These are phyloP conservation scores for Platycheirus albimanus DNA, from an alignment of 2,888 invertebrate genomes.

Conservation along the genomic window DNA sequence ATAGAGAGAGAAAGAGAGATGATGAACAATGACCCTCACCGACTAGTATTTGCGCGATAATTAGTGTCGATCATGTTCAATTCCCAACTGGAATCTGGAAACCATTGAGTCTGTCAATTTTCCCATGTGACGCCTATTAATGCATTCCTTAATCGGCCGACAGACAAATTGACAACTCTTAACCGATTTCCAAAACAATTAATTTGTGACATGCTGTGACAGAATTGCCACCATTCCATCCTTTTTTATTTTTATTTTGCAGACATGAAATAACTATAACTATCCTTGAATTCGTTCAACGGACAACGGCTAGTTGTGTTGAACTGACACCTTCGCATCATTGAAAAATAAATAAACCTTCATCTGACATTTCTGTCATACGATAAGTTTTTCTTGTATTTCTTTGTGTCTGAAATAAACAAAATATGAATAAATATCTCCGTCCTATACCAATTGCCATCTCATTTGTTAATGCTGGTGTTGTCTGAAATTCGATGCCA, in stretches of 20 bases:
- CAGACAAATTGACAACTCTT: constrained; percentile 57
- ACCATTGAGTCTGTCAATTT: constrained; percentile 43
- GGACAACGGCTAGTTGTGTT: neutral
- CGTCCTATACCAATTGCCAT: constrained; percentile 16
- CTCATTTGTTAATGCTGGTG: constrained; percentile 19
- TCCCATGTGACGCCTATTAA: constrained; percentile 60
- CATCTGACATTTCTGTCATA: constrained; percentile 3
- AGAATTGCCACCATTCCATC: constrained; percentile 22
- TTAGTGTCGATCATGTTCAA: constrained; percentile 52
- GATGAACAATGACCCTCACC: constrained; percentile 50
- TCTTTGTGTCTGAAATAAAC: no score
- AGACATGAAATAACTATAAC: no score
- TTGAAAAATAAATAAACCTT: constrained; percentile 20
- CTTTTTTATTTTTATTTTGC: neutral
- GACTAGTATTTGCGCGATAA: constrained; percentile 55
- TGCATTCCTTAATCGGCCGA: constrained; percentile 38
- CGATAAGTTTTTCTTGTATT: constrained; percentile 9
- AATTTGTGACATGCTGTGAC: constrained; percentile 63
- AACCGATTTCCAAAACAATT: constrained; percentile 50
- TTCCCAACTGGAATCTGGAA: constrained; percentile 47
- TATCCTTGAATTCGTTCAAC: constrained; percentile 28
- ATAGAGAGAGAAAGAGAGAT: no score
- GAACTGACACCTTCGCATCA: constrained; percentile 51
- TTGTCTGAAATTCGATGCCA: constrained; percentile 55
- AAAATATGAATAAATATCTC: neutral